Evolutionary conservation across 1,140 invertebrate species (phyloP), one percentile per base, ranked within the genome.

Genomic region (Drosophila ananassae): DNA sequence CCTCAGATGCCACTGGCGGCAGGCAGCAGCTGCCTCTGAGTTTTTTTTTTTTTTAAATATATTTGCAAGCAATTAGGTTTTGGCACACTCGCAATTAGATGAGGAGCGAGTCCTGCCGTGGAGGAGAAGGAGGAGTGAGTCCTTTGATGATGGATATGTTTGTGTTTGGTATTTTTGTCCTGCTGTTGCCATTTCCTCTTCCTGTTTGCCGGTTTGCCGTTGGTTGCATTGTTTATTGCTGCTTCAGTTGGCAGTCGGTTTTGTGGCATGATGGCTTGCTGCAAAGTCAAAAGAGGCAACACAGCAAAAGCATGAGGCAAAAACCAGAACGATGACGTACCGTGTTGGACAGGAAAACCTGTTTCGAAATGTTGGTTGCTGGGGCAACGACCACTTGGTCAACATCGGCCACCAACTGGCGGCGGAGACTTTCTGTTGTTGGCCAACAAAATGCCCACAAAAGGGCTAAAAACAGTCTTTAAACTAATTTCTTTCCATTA

Each of bases 341-440:
- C 60, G 30, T 53, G 37, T 63, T 63, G 61, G 47, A 17, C 17
- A 17, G 17, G 17, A 76, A 85, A 89, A 81, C 84, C 79, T 80
- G 85, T 84, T 90, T 80, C 58, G 57, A 60, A 85, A 90, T 81
- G 77, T 85, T 81, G 85, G 84, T 89, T 89, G 83, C 84, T 89
- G 69, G 79, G 83, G 80, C 85, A 89, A 89, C 80, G 77, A 90
- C 84, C 82, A 87, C 78, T 77, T 82, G 71, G 85, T 69, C 73
- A 67, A 85, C 52, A 73, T 79, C 64, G 61, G 67, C 77, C 75
- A 69, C 58, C 47, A 61, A 60, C 66, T 48, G 59, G 57, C 56
- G 55, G 57, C 1, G 0, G 17, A 17, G 1, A 17, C 54, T 67
- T 63, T 67, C 62, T 44, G 66, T 67, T 41, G 47, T 2, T 8